Evolutionary conservation across 2,888 invertebrate species (phyloP), one percentile per base, ranked within the genome.

Genomic region (Troides aeacus): DNA sequence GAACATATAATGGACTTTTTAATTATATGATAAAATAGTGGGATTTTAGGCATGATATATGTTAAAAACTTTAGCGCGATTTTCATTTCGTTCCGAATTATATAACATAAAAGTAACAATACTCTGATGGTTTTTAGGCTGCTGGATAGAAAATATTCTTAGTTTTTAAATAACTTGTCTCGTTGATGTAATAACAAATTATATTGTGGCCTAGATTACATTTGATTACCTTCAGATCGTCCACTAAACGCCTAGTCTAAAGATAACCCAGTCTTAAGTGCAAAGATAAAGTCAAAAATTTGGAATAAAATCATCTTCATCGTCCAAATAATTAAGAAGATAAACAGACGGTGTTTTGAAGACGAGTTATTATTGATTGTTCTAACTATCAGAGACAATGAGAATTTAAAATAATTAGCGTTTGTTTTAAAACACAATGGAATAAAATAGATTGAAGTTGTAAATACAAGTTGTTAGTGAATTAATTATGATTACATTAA

Each of bases 401-500:
- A 58, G 21, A 23, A 57, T 23, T 21, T 23, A 24, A 12, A 58
- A 58, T 21, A 58, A 23, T 58, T 23, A 23, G 8, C 57, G 15
- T 58, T 58, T 58, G 57, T 58, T 18, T 58, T 58, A 23, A 24
- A 58, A 58, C 3, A 58, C 57, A 58, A 58, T 58, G 1, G 57
- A 58, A 21, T 57, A 57, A 57, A 23, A 57, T 23, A 21, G 57
- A 57, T 8, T 58, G 57, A 62, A n/a, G 7, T 4, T 18, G 23
- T 58, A 58, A 58, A 58, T n/a, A 58, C n/a, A 24, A 23, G 23
- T 23, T 58, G 57, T 23, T 23, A 58, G 23, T 58, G 12, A 6
- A 23, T 58, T 23, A 8, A 53, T 53, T 53, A 53, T 53, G n/a
- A 6, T n/a, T n/a, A n/a, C 12, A 53, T n/a, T 53, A 53, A 53